These are phyloP conservation scores for Pelecanoides urinatrix DNA, from an alignment of 2,113 vertebrate species.

Conservation along the genomic window DNA sequence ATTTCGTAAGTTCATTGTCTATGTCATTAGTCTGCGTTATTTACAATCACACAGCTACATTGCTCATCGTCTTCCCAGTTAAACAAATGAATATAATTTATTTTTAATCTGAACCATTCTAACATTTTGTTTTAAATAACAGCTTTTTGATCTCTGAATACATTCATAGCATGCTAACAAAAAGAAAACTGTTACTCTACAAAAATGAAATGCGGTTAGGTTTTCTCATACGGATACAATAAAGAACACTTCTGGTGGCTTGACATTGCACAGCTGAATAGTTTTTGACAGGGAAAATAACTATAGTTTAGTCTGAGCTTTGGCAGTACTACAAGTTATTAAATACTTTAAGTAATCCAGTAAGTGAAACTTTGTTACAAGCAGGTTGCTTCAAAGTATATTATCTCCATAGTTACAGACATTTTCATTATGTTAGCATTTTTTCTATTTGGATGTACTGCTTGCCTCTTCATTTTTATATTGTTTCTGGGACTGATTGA, in stretches of 20 bases:
- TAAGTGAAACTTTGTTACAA: slow-evolving; percentile 30
- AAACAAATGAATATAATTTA: neutral
- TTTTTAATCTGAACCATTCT: slow-evolving; percentile 35
- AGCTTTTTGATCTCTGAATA: slow-evolving; percentile 38
- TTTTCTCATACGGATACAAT: slow-evolving; percentile 32
- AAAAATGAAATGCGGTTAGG: neutral
- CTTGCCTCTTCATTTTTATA: neutral
- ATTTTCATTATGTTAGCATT: neutral
- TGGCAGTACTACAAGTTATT: slow-evolving; percentile 52
- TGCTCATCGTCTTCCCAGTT: neutral
- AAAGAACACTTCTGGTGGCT: slow-evolving; percentile 53
- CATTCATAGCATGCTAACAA: slow-evolving; percentile 35
- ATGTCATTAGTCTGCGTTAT: neutral
- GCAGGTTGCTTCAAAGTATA: slow-evolving; percentile 25
- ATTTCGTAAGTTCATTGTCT: neutral
- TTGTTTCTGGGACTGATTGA: neutral
- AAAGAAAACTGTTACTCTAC: slow-evolving; percentile 42
- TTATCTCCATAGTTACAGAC: slow-evolving; percentile 8
- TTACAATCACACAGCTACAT: neutral
- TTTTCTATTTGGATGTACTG: neutral
- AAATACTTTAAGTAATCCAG: slow-evolving; percentile 58
- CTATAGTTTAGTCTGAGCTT: slow-evolving; percentile 41
- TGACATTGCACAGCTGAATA: slow-evolving; percentile 54
- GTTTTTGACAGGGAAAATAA: slow-evolving; percentile 51
- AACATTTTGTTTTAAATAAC: slow-evolving; percentile 35